Evolutionary conservation across 2,888 invertebrate species (phyloP), one percentile per base, ranked within the genome.

Genomic region (Lysandra bellargus): DNA sequence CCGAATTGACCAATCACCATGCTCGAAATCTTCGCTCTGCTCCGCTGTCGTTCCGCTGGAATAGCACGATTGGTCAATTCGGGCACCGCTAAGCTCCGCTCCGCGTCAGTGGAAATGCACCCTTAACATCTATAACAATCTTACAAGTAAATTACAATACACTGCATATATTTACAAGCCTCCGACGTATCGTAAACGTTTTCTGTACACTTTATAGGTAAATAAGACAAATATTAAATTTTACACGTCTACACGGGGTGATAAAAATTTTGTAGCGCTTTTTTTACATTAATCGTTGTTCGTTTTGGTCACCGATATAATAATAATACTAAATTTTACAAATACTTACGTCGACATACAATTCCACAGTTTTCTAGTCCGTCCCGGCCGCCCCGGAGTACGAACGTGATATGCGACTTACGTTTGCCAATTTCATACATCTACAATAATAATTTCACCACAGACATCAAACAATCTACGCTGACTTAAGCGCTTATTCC

Each of bases 111-210:
- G 23, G 23, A 23, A 23, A 23, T 23, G 23, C 23, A 23, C 23
- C 23, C 23, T 23, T 23, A 88, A 88, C 88, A 90, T 76, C 87
- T 87, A 57, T 86, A 92, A 90, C 88, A 88, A 87, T 88, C 88
- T 88, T 91, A 88, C 91, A 92, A 89, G 91, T 90, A 90, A 89
- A 83, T 86, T 83, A 85, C 85, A 84, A 83, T 81, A 83, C 85
- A 84, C 85, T 85, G 85, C 85, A 84, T 76, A 86, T 92, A 92
- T 93, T 91, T 92, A 93, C 92, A 92, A 85, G 85, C 87, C 89
- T 90, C 30, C 49, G 49, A 9, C 9, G 9, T 37, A 74, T 40
- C 60, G 40, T 75, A 75, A 75, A 79, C 79, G 17, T 75, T 49
- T 61, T 74, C 75, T 79, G 79, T 79, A 79, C 79, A 79, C 33